These are phyloP conservation scores for Lucilia sericata DNA, from an alignment of 1,140 invertebrate genomes.

Conservation along the genomic window DNA sequence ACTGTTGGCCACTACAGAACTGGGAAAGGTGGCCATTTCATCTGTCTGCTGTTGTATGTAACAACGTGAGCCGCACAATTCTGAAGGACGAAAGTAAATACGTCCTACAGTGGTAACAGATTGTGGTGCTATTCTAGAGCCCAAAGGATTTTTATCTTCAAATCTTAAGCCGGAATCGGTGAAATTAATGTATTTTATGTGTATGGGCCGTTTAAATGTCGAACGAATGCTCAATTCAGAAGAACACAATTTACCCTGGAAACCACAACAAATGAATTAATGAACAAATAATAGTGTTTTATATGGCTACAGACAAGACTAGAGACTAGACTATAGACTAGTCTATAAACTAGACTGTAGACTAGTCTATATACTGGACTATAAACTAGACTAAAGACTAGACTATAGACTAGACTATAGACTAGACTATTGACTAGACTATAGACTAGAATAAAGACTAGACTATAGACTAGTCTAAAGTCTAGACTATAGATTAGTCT, in stretches of 20 bases:
- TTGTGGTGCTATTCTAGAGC: conserved; percentile 63
- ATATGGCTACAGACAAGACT: too few species aligned
- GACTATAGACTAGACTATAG: too few species aligned
- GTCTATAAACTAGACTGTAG: too few species aligned
- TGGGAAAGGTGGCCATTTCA: conserved; percentile 35
- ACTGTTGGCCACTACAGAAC: conserved; percentile 46
- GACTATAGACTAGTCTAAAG: too few species aligned
- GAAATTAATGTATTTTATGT: conserved; percentile 70
- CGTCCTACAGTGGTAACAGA: conserved; percentile 70
- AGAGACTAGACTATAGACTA: too few species aligned
- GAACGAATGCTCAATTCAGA: conserved; percentile 80
- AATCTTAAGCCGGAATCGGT: conserved; percentile 56
- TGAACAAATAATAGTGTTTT: too few species aligned
- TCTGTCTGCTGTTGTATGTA: conserved; percentile 71
- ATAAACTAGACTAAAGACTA: too few species aligned
- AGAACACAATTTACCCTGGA: conserved; percentile 81
- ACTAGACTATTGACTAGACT: too few species aligned
- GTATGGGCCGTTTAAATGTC: conserved; percentile 79
- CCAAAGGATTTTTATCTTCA: conserved; percentile 70
- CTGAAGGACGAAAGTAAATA: conserved; percentile 76
- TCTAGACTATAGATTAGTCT: too few species aligned
- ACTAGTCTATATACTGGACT: too few species aligned
- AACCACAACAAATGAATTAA: background rate
- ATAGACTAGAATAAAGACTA: too few species aligned
- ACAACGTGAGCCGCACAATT: conserved; percentile 79